Conservation (phyloP, 2,113 vertebrate genomes). For the Pithys albifrons region DNA sequence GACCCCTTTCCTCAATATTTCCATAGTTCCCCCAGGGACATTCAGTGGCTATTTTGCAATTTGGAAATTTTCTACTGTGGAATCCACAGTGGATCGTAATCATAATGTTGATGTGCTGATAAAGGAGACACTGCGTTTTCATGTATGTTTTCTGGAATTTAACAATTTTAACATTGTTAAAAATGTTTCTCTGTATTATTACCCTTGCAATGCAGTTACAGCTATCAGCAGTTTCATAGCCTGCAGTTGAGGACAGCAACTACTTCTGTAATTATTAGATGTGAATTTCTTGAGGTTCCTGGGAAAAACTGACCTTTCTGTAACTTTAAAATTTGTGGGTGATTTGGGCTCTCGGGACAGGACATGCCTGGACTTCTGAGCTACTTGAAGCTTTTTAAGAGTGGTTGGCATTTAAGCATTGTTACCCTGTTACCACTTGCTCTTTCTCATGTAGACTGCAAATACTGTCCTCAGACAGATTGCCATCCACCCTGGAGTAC, state of each 20-base stretch:
- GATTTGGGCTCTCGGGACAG: rapidly evolving
- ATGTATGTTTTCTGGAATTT: neutral
- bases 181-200: neutral
- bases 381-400: neutral
- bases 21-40: neutral
- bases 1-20: neutral
- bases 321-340: neutral
- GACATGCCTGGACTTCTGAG: neutral
- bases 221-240: neutral
- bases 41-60: neutral
- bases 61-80: rapidly evolving
- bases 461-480: neutral
- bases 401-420: neutral
- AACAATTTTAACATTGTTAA: neutral
- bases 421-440: neutral
- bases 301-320: neutral
- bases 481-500: neutral
- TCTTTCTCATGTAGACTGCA: neutral
- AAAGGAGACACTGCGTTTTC: neutral
- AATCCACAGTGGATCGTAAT: neutral
- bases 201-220: neutral
- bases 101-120: neutral
- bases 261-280: neutral
- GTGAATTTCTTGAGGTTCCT: neutral
- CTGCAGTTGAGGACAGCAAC: neutral